These are phyloP conservation scores for Eulemur coronatus DNA, from an alignment of 2,797 vertebrate genomes.

Conservation along the genomic window DNA sequence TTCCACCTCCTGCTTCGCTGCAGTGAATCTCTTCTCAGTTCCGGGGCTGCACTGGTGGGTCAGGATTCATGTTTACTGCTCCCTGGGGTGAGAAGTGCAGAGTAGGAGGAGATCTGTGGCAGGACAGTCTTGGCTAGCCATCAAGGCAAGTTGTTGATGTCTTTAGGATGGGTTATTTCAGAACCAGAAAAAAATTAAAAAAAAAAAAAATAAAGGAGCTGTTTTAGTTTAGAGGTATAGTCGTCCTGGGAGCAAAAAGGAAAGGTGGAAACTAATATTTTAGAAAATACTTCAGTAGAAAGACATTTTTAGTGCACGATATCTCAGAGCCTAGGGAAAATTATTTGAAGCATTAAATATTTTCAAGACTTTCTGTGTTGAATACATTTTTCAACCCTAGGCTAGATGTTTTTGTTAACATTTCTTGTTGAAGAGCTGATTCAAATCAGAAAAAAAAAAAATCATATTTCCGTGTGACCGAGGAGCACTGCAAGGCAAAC, in stretches of 20 bases:
- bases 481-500: slow-evolving; percentile 5
- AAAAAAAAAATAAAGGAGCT: slow-evolving; percentile 60
- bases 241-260: slow-evolving; percentile 75
- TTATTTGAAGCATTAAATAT: slow-evolving; percentile 79
- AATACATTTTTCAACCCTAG: slow-evolving; percentile 73
- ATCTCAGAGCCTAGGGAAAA: slow-evolving; percentile 68
- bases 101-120: slow-evolving; percentile 50
- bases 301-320: slow-evolving; percentile 76
- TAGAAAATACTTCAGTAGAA: slow-evolving; percentile 73
- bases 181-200: slow-evolving; percentile 18
- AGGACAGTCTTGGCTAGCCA: slow-evolving; percentile 64
- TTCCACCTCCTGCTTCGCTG: slow-evolving; percentile 57
- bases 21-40: slow-evolving; percentile 45
- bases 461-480: neutral
- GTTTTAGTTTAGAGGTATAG: slow-evolving; percentile 67
- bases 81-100: slow-evolving; percentile 46
- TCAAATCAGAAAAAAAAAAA: slow-evolving; percentile 36
- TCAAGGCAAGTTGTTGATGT: slow-evolving; percentile 72
- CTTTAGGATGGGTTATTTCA: slow-evolving; percentile 69
- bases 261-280: slow-evolving; percentile 76
- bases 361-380: slow-evolving; percentile 66
- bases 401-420: slow-evolving; percentile 66
- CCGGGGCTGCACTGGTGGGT: slow-evolving; percentile 42
- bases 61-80: slow-evolving; percentile 62
- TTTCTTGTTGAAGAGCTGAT: slow-evolving; percentile 61